These are phyloP conservation scores for Crotalus tigris DNA, from an alignment of 2,113 vertebrate species.

Conservation along the genomic window DNA sequence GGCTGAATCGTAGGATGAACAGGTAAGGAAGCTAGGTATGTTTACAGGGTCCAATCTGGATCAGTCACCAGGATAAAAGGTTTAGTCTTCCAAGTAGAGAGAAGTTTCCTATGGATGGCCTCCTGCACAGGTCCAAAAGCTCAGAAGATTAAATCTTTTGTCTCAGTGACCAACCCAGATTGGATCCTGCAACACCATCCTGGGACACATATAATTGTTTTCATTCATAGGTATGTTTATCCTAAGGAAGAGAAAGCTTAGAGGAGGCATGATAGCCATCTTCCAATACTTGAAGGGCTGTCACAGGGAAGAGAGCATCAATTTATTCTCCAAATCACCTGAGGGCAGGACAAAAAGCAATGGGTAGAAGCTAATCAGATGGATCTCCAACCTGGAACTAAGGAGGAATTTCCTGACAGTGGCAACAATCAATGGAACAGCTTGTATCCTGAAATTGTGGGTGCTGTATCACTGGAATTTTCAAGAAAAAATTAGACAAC, in stretches of 20 bases:
- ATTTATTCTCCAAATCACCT: neutral
- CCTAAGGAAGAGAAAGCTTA: neutral
- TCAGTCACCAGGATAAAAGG: neutral
- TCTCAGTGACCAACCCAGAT: neutral
- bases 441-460: neutral
- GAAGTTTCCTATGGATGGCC: too few relatives aligned
- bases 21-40: neutral
- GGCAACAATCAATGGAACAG: neutral
- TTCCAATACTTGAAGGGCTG: neutral
- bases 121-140: neutral
- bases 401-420: neutral
- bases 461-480: neutral
- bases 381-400: neutral
- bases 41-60: neutral
- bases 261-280: neutral
- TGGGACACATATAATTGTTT: neutral
- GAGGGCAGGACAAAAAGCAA: neutral
- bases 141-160: neutral
- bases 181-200: neutral
- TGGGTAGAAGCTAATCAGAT: neutral
- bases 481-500: neutral
- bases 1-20: neutral
- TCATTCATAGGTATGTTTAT: neutral
- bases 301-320: neutral
- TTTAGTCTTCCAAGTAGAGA: neutral